Base-by-base conservation (phyloP, 1,140 invertebrate species). In the Maconellicoccus hirsutus region DNA sequence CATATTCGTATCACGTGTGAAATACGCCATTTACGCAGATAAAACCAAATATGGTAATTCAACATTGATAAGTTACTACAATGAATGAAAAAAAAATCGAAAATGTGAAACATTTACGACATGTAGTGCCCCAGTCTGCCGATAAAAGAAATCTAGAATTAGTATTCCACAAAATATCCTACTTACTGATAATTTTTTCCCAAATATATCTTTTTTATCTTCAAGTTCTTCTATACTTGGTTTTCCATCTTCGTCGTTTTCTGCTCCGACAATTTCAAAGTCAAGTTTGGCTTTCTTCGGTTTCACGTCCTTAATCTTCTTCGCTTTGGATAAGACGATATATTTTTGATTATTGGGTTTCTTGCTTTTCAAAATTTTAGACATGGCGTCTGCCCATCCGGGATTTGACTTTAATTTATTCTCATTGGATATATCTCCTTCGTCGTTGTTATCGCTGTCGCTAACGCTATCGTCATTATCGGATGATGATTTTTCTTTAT, bases 341-440 rank as follows among this genome's bases (percentile, higher is more conserved):
- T 73, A 63, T 72, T 75, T 75, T 74, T 73, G 73, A 61, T 71
- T 72, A 22, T 70, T 71, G 6, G 73, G 71, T 71, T 75, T 75
- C 22, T 73, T 74, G 69, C 72, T 74, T 73, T 72, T 74, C 38
- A 76, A 70, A 52, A 76, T 74, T 73, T 70, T 89, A 59, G 84
- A 81, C 78, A 90, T 84, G 3, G 85, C 87, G 79, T 89, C 85
- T 61, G 86, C 87, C 87, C 83, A 86, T n/a, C 82, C 84, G 74
- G 79, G 78, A 77, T 85, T 86, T 1, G 70, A 66, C 25, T 66
- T 66, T 22, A 66, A 26, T 66, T 66, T 66, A 25, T 12, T 25
- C 2, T 66, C 22, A 19, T 26, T 26, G 2, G 16, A 19, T 16
- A 19, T 19, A 19, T 66, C 61, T 23, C 19, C 22, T 26, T 23